Evolutionary conservation across 2,797 vertebrate species (phyloP).

Genomic region (Muscicapa comitata): DNA sequence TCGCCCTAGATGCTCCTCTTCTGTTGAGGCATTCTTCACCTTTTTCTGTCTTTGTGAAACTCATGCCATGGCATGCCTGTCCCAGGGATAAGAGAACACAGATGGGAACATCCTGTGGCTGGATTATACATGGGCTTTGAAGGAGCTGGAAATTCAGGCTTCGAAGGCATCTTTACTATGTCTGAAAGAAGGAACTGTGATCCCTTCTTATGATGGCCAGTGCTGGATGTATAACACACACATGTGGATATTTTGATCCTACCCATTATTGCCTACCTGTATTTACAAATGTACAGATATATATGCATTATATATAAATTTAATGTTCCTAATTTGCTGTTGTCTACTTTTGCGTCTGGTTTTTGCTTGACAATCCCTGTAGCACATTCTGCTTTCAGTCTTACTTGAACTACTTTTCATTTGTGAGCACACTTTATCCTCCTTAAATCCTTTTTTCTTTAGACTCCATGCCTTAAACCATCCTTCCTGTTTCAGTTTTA

Average conservation of each 20-base stretch:
- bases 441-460: background rate
- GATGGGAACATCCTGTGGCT: background rate
- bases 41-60: background rate
- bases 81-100: background rate
- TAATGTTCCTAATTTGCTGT: background rate
- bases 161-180: background rate
- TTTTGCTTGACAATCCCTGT: background rate
- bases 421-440: background rate
- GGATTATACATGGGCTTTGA: background rate
- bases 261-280: background rate
- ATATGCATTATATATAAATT: background rate
- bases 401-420: background rate
- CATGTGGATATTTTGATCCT: background rate
- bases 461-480: background rate
- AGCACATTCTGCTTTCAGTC: background rate
- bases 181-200: background rate
- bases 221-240: background rate
- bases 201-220: background rate
- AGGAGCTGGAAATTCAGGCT: background rate
- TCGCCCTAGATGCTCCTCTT: background rate
- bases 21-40: background rate
- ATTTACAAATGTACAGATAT: background rate
- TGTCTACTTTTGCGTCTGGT: background rate
- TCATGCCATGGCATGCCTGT: background rate
- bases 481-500: background rate